These are phyloP conservation scores for Thamnophis sirtalis DNA, from an alignment of 2,113 vertebrate genomes.

Conservation along the genomic window DNA sequence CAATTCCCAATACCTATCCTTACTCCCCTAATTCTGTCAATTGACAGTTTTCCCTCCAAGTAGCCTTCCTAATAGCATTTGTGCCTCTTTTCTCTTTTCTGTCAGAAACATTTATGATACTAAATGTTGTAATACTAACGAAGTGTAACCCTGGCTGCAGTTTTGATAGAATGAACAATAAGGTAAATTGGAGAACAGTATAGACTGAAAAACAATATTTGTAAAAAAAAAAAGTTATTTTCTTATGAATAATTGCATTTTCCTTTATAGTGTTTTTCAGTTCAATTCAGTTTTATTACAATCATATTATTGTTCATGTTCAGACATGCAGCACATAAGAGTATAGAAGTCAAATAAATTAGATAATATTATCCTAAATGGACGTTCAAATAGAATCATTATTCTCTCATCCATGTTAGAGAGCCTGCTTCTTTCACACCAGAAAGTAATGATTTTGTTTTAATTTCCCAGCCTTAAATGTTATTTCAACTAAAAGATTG, in stretches of 20 bases:
- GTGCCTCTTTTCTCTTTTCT: not conserved
- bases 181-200: not conserved
- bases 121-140: not conserved
- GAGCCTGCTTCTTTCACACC: not conserved
- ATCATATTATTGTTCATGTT: not conserved
- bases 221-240: not conserved
- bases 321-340: not conserved
- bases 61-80: not conserved
- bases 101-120: not conserved
- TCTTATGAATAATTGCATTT: not conserved
- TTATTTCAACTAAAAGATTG: constrained; percentile 28
- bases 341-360: not conserved
- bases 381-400: not conserved
- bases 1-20: not conserved
- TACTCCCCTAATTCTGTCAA: not conserved
- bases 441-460: constrained; percentile 9
- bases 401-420: not conserved
- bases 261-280: not conserved
- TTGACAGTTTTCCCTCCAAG: not conserved
- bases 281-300: not conserved
- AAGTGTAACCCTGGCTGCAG: not conserved
- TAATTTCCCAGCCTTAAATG: constrained; percentile 34
- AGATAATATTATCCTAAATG: not conserved
- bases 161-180: not conserved
- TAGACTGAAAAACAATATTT: not conserved